A percentile compares a stretch with the other conserved stretches of the same genome.
Conservation (phyloP, 2,113 vertebrate species). For the Pristiophorus japonicus region DNA sequence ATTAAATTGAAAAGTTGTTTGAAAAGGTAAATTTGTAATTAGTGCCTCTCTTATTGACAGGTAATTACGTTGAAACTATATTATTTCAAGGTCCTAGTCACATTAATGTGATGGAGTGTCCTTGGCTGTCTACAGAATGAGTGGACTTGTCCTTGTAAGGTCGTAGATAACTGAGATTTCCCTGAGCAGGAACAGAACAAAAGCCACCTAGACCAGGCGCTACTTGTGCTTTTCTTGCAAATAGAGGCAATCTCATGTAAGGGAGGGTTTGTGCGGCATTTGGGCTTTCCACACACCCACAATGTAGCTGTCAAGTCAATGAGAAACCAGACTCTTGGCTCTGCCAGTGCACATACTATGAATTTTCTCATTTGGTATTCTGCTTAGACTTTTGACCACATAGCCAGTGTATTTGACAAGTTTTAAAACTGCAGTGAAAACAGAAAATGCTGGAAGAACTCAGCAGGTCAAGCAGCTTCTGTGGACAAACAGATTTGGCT, state of each 20-base stretch:
- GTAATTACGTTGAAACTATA: slow-evolving; percentile 60
- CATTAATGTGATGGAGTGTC: slow-evolving; percentile 55
- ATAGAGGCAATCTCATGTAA: not conserved
- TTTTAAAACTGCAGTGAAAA: not conserved
- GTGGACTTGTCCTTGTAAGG: slow-evolving; percentile 46
- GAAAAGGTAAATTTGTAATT: slow-evolving; percentile 38
- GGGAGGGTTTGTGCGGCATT: not conserved
- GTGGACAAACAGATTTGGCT: not conserved
- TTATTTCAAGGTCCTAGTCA: slow-evolving; percentile 58
- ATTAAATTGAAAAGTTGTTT: slow-evolving; percentile 48
- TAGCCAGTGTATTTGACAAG: not conserved
- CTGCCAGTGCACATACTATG: not conserved
- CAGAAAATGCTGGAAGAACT: not conserved
- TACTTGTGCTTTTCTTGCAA: not conserved
- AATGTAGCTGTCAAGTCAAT: not conserved
- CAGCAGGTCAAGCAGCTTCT: not conserved
- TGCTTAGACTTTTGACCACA: not conserved
- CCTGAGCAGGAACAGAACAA: slow-evolving; percentile 31
- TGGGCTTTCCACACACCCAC: too few species aligned
- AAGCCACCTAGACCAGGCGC: not conserved
- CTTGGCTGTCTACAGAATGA: slow-evolving; percentile 48
- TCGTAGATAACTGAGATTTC: slow-evolving; percentile 44
- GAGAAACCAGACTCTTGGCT: not conserved
- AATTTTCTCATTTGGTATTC: not conserved
- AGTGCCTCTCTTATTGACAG: slow-evolving; percentile 47